Conservation (phyloP, 1,140 invertebrate genomes). For the Halotydeus destructor region DNA sequence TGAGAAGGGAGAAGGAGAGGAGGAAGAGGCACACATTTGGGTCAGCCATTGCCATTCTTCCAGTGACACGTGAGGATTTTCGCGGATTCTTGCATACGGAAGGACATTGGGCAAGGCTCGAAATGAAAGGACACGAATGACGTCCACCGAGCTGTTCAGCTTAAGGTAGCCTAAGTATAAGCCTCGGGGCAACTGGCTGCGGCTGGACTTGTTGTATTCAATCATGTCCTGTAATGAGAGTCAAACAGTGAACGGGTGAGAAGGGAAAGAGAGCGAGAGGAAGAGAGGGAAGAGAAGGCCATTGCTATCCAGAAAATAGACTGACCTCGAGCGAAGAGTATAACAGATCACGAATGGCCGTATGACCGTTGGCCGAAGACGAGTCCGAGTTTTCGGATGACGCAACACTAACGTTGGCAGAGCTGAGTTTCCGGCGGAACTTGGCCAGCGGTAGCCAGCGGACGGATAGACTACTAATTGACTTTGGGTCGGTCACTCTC, state of each 20-base stretch:
- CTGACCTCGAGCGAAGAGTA: conserved; percentile 51
- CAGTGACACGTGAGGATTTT: conserved; percentile 86
- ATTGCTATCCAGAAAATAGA: conserved; percentile 1
- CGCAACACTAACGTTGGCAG: too few species aligned
- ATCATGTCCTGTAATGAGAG: conserved; percentile 48
- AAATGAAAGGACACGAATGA: conserved; percentile 77
- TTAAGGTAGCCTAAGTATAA: conserved; percentile 87
- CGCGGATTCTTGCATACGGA: conserved; percentile 71
- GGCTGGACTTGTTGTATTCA: conserved; percentile 67
- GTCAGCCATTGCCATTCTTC: conserved; percentile 29
- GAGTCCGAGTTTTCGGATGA: not conserved
- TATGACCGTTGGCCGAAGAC: conserved; percentile 16
- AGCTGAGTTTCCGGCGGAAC: conserved; percentile 28
- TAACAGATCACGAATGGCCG: conserved; percentile 47
- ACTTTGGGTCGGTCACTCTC: conserved; percentile 55
- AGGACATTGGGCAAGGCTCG: conserved; percentile 73
- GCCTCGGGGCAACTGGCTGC: conserved; percentile 53
- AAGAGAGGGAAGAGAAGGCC: not conserved
- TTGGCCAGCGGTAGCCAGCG: conserved; percentile 69
- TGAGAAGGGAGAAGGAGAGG: too few species aligned
- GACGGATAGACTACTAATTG: conserved; percentile 41
- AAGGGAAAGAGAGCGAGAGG: not conserved
- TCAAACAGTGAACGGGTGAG: not conserved
- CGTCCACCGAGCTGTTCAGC: conserved; percentile 79
- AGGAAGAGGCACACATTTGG: too few species aligned